A percentile compares a stretch with the other conserved stretches of the same genome.
Evolutionary conservation across 2,888 invertebrate species (phyloP).

Genomic region (Pollenia angustigena): DNA sequence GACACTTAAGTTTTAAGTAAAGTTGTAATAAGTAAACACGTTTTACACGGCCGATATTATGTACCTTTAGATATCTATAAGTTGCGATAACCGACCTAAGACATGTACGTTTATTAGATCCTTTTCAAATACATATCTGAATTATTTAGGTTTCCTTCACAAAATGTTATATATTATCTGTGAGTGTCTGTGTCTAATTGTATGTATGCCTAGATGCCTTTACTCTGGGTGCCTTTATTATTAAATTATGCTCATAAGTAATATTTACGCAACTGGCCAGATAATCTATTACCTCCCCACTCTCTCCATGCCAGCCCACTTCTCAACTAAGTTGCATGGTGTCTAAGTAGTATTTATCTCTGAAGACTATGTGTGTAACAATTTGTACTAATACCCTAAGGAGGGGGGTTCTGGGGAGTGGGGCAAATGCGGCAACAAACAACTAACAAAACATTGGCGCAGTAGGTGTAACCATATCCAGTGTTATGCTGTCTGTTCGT

Average conservation of each 20-base stretch:
- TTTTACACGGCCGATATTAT: too few species aligned
- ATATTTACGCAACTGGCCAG: slow-evolving; percentile 41
- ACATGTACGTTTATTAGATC: too few species aligned
- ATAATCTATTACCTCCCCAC: slow-evolving; percentile 35
- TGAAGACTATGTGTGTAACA: background rate
- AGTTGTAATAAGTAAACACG: too few species aligned
- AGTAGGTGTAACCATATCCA: slow-evolving; percentile 73
- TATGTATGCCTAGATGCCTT: background rate
- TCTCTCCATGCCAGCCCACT: background rate
- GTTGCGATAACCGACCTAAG: too few species aligned
- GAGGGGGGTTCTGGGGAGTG: background rate
- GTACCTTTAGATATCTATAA: too few species aligned
- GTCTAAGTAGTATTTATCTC: slow-evolving; percentile 10
- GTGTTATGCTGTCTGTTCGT: slow-evolving; percentile 73
- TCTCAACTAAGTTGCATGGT: background rate
- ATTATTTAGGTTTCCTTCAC: too few species aligned
- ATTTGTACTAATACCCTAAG: slow-evolving; percentile 4
- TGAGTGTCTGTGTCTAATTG: background rate
- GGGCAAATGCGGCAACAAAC: slow-evolving; percentile 21
- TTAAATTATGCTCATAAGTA: slow-evolving; percentile 39
- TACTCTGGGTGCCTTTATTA: slow-evolving; percentile 15
- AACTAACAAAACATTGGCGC: slow-evolving; percentile 64
- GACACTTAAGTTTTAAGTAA: too few species aligned
- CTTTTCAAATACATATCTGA: too few species aligned
- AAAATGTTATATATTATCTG: background rate